Base-by-base conservation (phyloP, 2,797 vertebrate species). In the Buceros bicornis region DNA sequence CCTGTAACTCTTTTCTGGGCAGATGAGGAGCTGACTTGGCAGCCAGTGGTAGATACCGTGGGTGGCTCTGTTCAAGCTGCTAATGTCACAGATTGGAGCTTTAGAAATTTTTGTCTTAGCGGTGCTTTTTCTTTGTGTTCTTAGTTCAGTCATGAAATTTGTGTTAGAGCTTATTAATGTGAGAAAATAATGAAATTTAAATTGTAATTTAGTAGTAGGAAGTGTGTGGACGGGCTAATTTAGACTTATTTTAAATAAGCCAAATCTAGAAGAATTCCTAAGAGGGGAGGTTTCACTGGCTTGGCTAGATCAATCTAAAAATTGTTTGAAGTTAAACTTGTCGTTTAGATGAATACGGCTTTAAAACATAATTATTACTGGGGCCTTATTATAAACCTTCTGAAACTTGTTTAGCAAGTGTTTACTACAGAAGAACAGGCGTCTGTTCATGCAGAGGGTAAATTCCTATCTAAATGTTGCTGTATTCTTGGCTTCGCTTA, bases 351-450 rank as follows among this genome's bases (percentile, higher is more conserved):
- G 85, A 95, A 93, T 87, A 91, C 79, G 62, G 33, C 77, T 95
- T 86, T 90, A 91, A 95, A 91, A 64, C 62, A 13, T 93, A 84
- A 90, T 94, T 95, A 66, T 91, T 82, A 21, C 92, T 89, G 66
- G 14, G 13, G 47, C 80, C 62, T 96, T 0, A 0, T 83, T 95
- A 40, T 88, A 31, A 78, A 56, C 72, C 28, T 86, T 94, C 70
- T 88, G 71, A 90, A 96, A 87, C 94, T 97, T 89, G 93, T 90
- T 95, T 66, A 93, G 90, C 95, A 60, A 87, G 93, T 79, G 83
- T 82, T 95, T 92, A 18, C 92, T 95, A 7, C 90, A 89, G 66
- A 89, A 79, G 51, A 77, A 74, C 35, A 73, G 56, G 26, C 6
- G 0, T 81, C 73, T 93, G 7, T 76, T 95, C 70, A 62, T 29